phyloP scores from a whole-genome alignment of 2,113 vertebrate species.

The Dolichotis patagonum region DNA sequence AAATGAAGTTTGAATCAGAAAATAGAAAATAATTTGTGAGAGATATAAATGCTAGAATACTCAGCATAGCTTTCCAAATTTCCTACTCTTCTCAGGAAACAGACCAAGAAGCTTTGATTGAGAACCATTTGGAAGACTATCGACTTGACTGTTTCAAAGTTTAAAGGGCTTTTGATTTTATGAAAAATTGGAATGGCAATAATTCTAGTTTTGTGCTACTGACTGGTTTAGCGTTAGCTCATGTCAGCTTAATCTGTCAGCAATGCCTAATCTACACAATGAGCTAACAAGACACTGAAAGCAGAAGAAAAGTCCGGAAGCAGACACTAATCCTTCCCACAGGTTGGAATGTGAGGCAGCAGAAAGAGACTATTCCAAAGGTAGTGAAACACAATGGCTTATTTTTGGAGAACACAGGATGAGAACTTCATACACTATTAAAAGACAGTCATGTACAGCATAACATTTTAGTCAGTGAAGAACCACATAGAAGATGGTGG shows the following conservation, averaged over 20 bases:
- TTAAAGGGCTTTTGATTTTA: slow-evolving; percentile 10
- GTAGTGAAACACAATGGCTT: neutral
- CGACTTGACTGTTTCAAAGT: neutral
- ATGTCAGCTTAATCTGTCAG: neutral
- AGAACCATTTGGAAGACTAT: neutral
- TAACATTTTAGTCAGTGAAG: neutral
- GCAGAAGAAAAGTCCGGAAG: neutral
- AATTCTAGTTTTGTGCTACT: neutral
- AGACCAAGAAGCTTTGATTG: neutral
- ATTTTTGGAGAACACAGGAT: neutral
- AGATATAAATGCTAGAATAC: neutral
- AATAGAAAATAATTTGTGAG: neutral
- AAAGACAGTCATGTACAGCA: neutral
- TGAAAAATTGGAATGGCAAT: neutral
- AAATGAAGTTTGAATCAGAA: neutral
- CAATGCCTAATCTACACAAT: neutral
- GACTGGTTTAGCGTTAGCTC: neutral
- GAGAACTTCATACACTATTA: neutral
- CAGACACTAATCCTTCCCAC: neutral
- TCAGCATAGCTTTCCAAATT: neutral
- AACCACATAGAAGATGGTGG: neutral
- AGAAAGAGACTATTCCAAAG: neutral
- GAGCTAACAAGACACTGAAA: neutral
- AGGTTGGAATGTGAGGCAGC: neutral
- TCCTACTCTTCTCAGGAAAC: neutral